phyloP scores from a whole-genome alignment of 2,113 vertebrate species.

The Pterophyllum scalare region DNA sequence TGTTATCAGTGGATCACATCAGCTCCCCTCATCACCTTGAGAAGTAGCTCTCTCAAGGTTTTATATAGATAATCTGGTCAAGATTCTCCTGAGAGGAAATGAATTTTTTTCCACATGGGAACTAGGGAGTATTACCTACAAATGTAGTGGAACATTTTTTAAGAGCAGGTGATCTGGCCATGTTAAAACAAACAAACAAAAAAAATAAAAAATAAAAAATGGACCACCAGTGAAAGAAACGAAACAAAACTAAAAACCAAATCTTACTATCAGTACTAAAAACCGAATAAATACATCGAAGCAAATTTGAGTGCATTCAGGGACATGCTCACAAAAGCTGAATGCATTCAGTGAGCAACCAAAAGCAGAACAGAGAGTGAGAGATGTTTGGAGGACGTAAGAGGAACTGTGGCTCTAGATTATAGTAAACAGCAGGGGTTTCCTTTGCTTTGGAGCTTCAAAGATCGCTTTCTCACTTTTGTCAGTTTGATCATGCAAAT shows the following conservation, averaged over 20 bases:
- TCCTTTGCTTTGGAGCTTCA: slow-evolving; percentile 29
- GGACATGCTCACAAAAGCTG: background rate
- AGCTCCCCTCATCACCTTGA: slow-evolving; percentile 26
- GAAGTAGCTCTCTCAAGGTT: slow-evolving; percentile 26
- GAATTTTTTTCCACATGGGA: slow-evolving; percentile 14
- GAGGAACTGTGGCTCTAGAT: slow-evolving; percentile 14
- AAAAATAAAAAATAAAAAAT: background rate
- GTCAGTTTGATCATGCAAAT: slow-evolving; percentile 55
- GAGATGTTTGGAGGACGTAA: slow-evolving; percentile 22
- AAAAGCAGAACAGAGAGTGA: slow-evolving; percentile 3
- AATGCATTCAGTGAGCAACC: background rate
- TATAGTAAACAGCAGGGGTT: slow-evolving; percentile 26
- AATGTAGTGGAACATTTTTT: background rate
- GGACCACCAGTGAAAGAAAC: background rate
- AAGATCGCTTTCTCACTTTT: slow-evolving; percentile 39
- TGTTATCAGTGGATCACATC: slow-evolving; percentile 42
- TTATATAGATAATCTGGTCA: slow-evolving; percentile 13
- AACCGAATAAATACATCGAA: background rate
- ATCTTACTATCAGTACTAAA: background rate
- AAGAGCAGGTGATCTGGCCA: background rate
- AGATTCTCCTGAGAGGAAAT: slow-evolving; percentile 26
- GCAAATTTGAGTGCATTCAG: background rate
- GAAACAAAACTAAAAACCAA: background rate
- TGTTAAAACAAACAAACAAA: background rate
- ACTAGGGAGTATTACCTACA: background rate